These are phyloP conservation scores for Leucophenga montana DNA, from an alignment of 2,888 invertebrate genomes.

Conservation along the genomic window DNA sequence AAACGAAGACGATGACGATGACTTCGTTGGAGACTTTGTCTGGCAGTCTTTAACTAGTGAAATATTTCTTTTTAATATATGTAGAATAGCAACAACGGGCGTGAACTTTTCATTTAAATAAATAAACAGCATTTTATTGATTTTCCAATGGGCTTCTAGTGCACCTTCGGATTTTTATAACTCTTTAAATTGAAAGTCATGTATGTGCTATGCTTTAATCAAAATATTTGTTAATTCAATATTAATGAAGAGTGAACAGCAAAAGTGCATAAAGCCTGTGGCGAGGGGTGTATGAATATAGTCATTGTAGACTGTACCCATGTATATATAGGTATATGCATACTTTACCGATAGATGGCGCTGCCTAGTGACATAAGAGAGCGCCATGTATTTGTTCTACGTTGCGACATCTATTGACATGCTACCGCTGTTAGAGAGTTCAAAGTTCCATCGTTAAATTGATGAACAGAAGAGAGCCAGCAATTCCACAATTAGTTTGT, in stretches of 20 bases:
- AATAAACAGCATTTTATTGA: conserved; percentile 64
- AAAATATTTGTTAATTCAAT: conserved; percentile 56
- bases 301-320: no score
- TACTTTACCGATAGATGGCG: no score
- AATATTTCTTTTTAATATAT: background rate
- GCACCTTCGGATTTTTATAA: conserved; percentile 41
- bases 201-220: conserved; percentile 54
- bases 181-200: conserved; percentile 30
- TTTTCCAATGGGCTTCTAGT: conserved; percentile 42
- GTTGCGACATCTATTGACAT: no score
- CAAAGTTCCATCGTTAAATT: no score
- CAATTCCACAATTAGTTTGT: no score
- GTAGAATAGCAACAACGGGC: conserved; percentile 46
- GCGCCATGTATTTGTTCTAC: no score
- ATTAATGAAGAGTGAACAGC: conserved; percentile 39
- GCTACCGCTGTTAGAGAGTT: no score
- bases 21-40: conserved; percentile 1
- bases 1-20: conserved; percentile 32
- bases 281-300: conserved; percentile 51
- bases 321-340: no score
- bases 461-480: no score
- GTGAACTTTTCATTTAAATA: conserved; percentile 66
- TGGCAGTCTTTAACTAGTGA: no score
- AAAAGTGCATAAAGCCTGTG: conserved; percentile 40
- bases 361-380: no score